phyloP scores from a whole-genome alignment of 2,888 invertebrate genomes.

The Tanypteryx hageni region DNA sequence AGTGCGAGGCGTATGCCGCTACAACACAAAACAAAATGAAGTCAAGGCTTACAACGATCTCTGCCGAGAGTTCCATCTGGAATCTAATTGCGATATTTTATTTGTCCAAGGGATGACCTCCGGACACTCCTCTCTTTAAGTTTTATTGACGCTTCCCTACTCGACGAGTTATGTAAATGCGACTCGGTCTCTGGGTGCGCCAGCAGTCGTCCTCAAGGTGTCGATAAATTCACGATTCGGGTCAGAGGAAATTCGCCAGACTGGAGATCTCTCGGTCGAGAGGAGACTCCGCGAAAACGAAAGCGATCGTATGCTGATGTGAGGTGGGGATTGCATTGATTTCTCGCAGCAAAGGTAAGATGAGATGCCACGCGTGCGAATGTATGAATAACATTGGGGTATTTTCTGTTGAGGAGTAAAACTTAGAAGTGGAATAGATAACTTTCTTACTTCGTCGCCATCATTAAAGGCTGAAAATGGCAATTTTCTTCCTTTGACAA shows the following conservation, averaged over 20 bases:
- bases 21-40: conserved; percentile 4
- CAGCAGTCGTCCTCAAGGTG: conserved; percentile 3
- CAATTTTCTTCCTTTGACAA: too few relatives aligned
- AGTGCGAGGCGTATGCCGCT: conserved; percentile 10
- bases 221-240: conserved; percentile 17
- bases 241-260: conserved; percentile 24
- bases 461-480: too few relatives aligned
- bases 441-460: too few relatives aligned
- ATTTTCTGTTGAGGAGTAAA: too few relatives aligned
- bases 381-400: too few relatives aligned
- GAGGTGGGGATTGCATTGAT: not conserved
- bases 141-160: conserved; percentile 32
- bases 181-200: not conserved
- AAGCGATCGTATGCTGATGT: not conserved
- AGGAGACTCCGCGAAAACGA: not conserved
- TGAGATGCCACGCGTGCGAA: too few relatives aligned
- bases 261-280: not conserved
- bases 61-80: not conserved
- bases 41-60: conserved; percentile 29
- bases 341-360: too few relatives aligned
- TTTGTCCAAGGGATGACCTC: conserved; percentile 24
- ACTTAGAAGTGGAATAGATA: too few relatives aligned
- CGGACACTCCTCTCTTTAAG: conserved; percentile 18
- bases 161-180: conserved; percentile 35
- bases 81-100: conserved; percentile 19